Percentiles rank a stretch among this genome's conserved stretches.
These are phyloP conservation scores for Trissonchulus sp. DNA, from an alignment of 2,888 invertebrate species.

Conservation along the genomic window DNA sequence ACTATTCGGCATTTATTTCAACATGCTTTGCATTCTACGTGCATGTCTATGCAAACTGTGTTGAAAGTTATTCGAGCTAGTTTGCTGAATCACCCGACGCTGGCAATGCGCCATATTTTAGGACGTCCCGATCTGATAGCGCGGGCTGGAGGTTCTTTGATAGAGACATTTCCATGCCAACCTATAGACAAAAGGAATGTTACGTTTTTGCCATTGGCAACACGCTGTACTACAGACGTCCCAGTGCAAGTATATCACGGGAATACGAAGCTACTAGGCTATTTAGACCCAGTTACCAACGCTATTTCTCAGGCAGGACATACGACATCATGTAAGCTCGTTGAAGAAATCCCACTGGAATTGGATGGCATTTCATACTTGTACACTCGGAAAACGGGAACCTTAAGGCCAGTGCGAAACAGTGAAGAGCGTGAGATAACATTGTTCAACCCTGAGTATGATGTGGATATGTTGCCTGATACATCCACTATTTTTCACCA, in stretches of 20 bases:
- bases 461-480: background rate
- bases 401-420: background rate
- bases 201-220: background rate
- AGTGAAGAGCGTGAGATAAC: background rate
- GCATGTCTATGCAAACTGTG: background rate
- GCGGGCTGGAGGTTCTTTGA: background rate
- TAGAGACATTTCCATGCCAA: background rate
- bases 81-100: too few species aligned
- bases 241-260: background rate
- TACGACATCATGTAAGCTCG: background rate
- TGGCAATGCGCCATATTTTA: background rate
- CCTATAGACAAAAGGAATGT: too few species aligned
- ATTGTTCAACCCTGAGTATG: background rate
- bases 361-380: background rate
- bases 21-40: background rate
- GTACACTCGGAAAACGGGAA: background rate
- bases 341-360: background rate
- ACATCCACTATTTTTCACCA: background rate
- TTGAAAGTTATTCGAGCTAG: background rate
- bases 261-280: background rate
- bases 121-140: background rate
- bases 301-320: background rate
- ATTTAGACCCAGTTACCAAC: background rate
- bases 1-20: background rate
- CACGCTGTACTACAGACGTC: background rate